Conservation (phyloP, 2,797 vertebrate genomes). For the Paedocypris micromegethes region DNA sequence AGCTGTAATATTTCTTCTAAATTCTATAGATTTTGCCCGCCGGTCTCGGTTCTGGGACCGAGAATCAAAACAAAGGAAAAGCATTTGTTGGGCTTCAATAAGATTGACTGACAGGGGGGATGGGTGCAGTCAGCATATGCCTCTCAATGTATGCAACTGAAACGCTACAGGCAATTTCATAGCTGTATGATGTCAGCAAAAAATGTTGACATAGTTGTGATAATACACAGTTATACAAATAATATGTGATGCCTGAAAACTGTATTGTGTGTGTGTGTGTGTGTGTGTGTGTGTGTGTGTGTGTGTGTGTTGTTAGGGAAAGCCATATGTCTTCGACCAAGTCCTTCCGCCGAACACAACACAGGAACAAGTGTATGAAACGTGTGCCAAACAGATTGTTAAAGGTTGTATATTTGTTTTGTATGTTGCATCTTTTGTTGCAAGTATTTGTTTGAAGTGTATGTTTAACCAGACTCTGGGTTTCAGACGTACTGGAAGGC, state of each 20-base stretch:
- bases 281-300: too few species aligned
- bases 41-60: background rate
- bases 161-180: conserved; percentile 17
- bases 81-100: conserved; percentile 15
- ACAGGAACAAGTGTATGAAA: conserved; percentile 87
- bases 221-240: too few species aligned
- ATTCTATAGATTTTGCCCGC: background rate
- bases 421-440: background rate
- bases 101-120: conserved; percentile 29
- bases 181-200: conserved; percentile 4
- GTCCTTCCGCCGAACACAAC: conserved; percentile 82
- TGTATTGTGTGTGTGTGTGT: too few species aligned
- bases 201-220: background rate
- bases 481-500: conserved; percentile 86
- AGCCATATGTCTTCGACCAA: conserved; percentile 83
- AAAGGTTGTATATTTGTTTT: conserved; percentile 69
- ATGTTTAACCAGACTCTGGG: background rate
- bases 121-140: conserved; percentile 10
- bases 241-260: too few species aligned
- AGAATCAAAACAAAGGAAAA: conserved; percentile 18
- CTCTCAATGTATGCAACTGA: conserved; percentile 12
- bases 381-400: conserved; percentile 88
- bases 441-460: background rate
- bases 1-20: background rate
- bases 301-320: conserved; percentile 70